Percentiles rank a stretch among this genome's conserved stretches.
phyloP scores from a whole-genome alignment of 1,140 invertebrate genomes.

The Hyles vespertilio region DNA sequence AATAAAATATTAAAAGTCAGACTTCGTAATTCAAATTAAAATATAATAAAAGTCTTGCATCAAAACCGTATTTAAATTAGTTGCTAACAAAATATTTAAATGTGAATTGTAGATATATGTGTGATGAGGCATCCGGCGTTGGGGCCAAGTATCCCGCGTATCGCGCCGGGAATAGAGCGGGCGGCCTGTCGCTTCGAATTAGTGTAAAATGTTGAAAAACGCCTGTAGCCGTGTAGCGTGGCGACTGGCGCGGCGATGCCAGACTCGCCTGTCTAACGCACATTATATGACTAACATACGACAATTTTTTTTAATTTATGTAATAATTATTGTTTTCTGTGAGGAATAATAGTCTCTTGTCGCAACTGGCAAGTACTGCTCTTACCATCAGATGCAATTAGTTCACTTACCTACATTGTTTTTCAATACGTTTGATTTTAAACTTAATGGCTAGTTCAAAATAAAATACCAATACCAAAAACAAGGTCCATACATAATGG shows the following conservation, averaged over 20 bases:
- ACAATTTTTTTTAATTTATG: too few species aligned
- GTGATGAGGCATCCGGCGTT: constrained; percentile 31
- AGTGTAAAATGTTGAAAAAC: constrained; percentile 66
- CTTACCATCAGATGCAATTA: too few species aligned
- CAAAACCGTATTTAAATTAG: constrained; percentile 4
- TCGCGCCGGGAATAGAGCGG: constrained; percentile 65
- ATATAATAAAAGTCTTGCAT: neutral
- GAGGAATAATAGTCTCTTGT: too few species aligned
- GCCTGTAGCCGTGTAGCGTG: constrained; percentile 28
- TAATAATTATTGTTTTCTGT: too few species aligned
- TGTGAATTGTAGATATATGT: constrained; percentile 19
- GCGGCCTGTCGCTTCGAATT: constrained; percentile 60
- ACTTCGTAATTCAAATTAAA: too few species aligned
- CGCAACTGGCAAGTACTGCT: too few species aligned
- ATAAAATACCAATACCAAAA: too few species aligned
- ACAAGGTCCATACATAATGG: too few species aligned
- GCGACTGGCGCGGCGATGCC: constrained; percentile 10
- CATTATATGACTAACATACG: neutral
- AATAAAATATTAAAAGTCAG: too few species aligned
- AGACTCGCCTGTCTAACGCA: constrained; percentile 4
- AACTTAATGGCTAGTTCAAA: too few species aligned
- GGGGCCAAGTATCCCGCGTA: constrained; percentile 31
- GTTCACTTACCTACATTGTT: too few species aligned
- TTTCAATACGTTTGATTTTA: too few species aligned
- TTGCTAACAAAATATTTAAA: constrained; percentile 10